Base-by-base conservation (phyloP, 2,113 vertebrate species). In the Phoenicopterus ruber region DNA sequence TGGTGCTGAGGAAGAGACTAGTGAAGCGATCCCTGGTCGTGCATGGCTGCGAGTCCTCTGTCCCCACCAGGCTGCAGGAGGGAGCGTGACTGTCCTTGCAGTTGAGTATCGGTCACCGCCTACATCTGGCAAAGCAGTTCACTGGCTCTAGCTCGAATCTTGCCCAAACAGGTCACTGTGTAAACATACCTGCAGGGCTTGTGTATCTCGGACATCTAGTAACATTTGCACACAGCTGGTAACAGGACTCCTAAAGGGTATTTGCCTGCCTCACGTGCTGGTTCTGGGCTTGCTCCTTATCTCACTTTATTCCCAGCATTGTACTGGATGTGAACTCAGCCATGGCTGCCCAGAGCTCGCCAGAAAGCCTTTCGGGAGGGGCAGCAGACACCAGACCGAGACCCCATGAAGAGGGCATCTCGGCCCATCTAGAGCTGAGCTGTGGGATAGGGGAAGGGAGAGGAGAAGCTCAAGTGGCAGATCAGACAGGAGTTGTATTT, bases 171-270 rank as follows among this genome's bases (percentile, higher is more conserved):
- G 81, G 96, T 87, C 46, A 2, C 82, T 82, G 84, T 91, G 94
- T 80, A 95, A 97, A 95, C 83, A 74, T 47, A 76, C 57, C 96
- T 79, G 77, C 26, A 57, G 78, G 81, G 58, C 24, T 58, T 61
- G 21, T 22, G 0, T 97, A 74, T 94, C 95, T 91, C 19, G 1
- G 62, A 15, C 89, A 94, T 89, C 94, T 72, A 20, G 71, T 38
- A 47, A 67, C 32, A 2, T 67, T 79, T 82, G 61, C 13, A 2
- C 65, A 32, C 7, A 44, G 49, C 52, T 32, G 76, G 78, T 87
- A 89, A 89, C 77, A 61, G 77, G 77, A 89, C 70, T 82, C 83
- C 81, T 47, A 5, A 26, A 18, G 63, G 61, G 65, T 89, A 36
- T 42, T 59, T 65, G 52, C 8, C 57, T 34, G 9, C 42, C 26